Percentiles rank a stretch among this genome's conserved stretches.
phyloP scores from a whole-genome alignment of 2,113 vertebrate genomes.

The Octodon degus region DNA sequence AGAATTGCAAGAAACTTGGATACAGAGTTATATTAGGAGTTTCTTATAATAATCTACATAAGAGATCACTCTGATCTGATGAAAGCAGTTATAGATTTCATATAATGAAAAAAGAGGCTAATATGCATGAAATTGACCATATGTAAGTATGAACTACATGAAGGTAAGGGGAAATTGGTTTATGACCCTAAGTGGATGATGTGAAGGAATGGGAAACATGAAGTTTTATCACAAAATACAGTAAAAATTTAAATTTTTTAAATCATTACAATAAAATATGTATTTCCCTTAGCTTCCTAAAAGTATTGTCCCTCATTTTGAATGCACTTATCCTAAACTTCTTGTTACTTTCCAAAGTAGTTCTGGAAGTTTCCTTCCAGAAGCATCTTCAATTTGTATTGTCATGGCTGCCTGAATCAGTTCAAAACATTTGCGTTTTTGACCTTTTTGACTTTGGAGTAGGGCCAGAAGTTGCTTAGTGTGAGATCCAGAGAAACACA shows the following conservation, averaged over 20 bases:
- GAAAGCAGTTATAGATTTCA: neutral
- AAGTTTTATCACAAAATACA: neutral
- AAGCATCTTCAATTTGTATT: neutral
- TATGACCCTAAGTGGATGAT: neutral
- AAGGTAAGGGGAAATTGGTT: neutral
- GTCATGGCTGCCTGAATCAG: neutral
- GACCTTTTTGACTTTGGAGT: neutral
- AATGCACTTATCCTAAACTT: neutral
- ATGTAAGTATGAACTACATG: neutral
- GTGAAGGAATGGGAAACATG: neutral
- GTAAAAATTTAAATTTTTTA: neutral
- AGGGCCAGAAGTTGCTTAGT: neutral
- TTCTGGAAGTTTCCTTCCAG: neutral
- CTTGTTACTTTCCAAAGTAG: neutral
- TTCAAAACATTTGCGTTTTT: neutral
- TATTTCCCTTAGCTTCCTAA: neutral
- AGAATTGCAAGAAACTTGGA: neutral
- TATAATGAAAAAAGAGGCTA: neutral
- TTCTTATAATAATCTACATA: neutral
- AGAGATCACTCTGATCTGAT: neutral
- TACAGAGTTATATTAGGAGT: no score
- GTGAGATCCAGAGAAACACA: neutral
- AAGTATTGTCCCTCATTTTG: neutral
- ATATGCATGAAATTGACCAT: neutral
- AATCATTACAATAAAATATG: neutral